These are phyloP conservation scores for Rhamnusium bicolor DNA, from an alignment of 2,888 invertebrate species.

Conservation along the genomic window DNA sequence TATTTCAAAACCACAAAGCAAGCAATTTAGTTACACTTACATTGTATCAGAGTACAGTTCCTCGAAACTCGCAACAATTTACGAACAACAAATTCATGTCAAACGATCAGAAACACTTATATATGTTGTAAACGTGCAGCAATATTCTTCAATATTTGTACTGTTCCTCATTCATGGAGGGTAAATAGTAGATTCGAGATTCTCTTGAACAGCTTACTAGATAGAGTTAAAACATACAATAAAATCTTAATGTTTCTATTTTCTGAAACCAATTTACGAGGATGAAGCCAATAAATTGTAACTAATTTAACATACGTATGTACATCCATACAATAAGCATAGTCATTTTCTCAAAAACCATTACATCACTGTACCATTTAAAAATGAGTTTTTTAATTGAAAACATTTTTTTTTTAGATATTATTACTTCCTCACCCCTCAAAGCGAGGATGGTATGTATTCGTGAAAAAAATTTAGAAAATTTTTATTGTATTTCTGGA, in stretches of 20 bases:
- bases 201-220: slow-evolving; percentile 22
- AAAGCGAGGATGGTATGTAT: too few species aligned
- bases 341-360: not conserved
- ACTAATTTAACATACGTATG: not conserved
- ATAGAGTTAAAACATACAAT: slow-evolving; percentile 3
- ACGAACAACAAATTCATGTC: slow-evolving; percentile 39
- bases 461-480: too few species aligned
- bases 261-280: not conserved
- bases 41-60: slow-evolving; percentile 27
- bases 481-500: too few species aligned
- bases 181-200: slow-evolving; percentile 34
- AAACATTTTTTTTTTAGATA: too few species aligned
- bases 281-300: not conserved
- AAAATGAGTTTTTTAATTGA: not conserved
- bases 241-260: not conserved
- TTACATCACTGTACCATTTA: not conserved
- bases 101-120: slow-evolving; percentile 32
- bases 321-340: not conserved
- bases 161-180: slow-evolving; percentile 20
- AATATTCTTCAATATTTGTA: slow-evolving; percentile 35
- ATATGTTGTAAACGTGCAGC: slow-evolving; percentile 33
- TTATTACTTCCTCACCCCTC: too few species aligned
- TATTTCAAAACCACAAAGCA: slow-evolving; percentile 34
- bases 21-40: slow-evolving; percentile 26
- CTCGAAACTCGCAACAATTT: slow-evolving; percentile 16